These are phyloP conservation scores for Pinctada fucata DNA, from an alignment of 2,888 invertebrate species.

Conservation along the genomic window DNA sequence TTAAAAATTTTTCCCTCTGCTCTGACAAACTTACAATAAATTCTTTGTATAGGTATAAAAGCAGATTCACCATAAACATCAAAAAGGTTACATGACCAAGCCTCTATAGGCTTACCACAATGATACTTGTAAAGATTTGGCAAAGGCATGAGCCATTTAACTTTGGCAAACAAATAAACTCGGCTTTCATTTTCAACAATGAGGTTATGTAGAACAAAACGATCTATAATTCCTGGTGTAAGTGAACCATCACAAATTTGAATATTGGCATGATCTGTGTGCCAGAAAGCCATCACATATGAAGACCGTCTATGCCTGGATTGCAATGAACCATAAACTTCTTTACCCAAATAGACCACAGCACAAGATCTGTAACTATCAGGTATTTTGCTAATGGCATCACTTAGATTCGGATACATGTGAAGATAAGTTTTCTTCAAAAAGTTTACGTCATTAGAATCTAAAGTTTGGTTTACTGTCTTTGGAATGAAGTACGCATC, in stretches of 20 bases:
- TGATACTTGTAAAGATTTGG: constrained; percentile 6
- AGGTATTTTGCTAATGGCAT: constrained; percentile 9
- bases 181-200: constrained; percentile 18
- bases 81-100: constrained; percentile 22
- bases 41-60: constrained; percentile 34
- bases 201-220: constrained; percentile 23
- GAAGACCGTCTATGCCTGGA: constrained; percentile 23
- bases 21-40: constrained; percentile 27
- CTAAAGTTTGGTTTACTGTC: constrained; percentile 7
- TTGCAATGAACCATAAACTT: constrained; percentile 25
- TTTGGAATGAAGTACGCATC: constrained; percentile 12
- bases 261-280: constrained; percentile 13
- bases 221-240: constrained; percentile 20
- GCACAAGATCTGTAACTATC: constrained; percentile 10
- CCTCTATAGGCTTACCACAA: constrained; percentile 34
- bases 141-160: constrained; percentile 17
- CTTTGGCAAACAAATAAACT: constrained; percentile 34
- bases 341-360: constrained; percentile 12
- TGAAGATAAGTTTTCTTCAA: constrained; percentile 16
- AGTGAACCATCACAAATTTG: constrained; percentile 3
- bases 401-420: constrained; percentile 15
- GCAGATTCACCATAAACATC: constrained; percentile 22
- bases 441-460: neutral
- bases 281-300: constrained; percentile 32
- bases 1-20: constrained; percentile 23